These are phyloP conservation scores for Xiphophorus birchmanni DNA, from an alignment of 2,797 vertebrate species.

Conservation along the genomic window DNA sequence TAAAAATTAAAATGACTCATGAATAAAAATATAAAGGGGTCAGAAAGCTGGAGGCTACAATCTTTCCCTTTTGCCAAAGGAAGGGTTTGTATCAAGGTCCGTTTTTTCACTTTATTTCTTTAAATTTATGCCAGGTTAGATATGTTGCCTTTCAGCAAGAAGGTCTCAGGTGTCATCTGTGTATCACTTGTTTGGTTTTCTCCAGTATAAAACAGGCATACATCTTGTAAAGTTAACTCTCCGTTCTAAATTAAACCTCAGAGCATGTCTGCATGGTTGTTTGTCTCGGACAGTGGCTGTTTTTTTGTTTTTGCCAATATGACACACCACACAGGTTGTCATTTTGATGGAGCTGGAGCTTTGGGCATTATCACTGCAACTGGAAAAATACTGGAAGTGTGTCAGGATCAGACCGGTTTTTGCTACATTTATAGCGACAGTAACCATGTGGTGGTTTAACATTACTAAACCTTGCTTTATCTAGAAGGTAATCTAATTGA, in stretches of 20 bases:
- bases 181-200: not conserved
- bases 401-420: not conserved
- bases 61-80: not conserved
- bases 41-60: constrained; percentile 12
- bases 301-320: not conserved
- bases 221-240: not conserved
- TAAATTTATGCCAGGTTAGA: not conserved
- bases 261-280: not conserved
- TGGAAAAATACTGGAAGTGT: not conserved
- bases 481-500: not conserved
- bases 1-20: constrained; percentile 10
- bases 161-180: not conserved
- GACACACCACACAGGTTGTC: not conserved
- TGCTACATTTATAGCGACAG: not conserved
- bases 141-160: not conserved
- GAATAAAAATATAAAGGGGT: constrained; percentile 14
- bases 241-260: not conserved
- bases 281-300: not conserved
- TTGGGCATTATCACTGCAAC: not conserved
- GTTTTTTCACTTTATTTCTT: not conserved
- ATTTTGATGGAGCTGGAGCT: not conserved
- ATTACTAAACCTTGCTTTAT: not conserved
- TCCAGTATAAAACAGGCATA: not conserved
- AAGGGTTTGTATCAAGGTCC: not conserved
- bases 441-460: not conserved